phyloP scores from a whole-genome alignment of 2,113 vertebrate species.

The Alligator mississippiensis region DNA sequence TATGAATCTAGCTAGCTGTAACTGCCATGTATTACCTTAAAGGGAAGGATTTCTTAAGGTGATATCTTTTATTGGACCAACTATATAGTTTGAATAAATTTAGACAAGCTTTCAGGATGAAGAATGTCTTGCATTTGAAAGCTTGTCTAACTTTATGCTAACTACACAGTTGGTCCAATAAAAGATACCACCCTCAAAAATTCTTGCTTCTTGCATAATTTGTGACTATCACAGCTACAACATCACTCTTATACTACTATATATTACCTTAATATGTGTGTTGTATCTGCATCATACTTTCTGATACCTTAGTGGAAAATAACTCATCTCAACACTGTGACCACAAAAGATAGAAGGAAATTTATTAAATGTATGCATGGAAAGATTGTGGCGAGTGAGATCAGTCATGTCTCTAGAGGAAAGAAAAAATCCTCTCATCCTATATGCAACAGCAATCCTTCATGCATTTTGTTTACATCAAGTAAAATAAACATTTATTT shows the following conservation, averaged over 20 bases:
- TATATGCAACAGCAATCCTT: not conserved
- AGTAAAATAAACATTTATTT: constrained; percentile 55
- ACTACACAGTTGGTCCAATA: no score
- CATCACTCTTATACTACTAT: no score
- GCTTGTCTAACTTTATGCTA: no score
- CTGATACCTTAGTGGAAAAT: not conserved
- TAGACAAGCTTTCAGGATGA: no score
- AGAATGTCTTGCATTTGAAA: no score
- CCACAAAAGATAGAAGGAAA: accelerated
- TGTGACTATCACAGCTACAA: no score
- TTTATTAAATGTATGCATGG: not conserved
- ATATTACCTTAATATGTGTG: accelerated
- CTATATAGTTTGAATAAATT: no score
- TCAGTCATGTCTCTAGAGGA: constrained; percentile 1
- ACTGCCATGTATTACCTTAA: accelerated
- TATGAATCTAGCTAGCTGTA: not conserved
- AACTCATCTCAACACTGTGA: not conserved
- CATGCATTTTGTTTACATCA: not conserved
- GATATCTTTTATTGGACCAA: no score
- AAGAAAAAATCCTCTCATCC: not conserved
- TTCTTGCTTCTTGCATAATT: no score
- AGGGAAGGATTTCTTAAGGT: no score
- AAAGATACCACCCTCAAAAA: no score
- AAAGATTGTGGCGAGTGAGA: not conserved
- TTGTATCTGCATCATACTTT: not conserved